Conservation (phyloP, 2,797 vertebrate species). For the Urocyon cinereoargenteus region DNA sequence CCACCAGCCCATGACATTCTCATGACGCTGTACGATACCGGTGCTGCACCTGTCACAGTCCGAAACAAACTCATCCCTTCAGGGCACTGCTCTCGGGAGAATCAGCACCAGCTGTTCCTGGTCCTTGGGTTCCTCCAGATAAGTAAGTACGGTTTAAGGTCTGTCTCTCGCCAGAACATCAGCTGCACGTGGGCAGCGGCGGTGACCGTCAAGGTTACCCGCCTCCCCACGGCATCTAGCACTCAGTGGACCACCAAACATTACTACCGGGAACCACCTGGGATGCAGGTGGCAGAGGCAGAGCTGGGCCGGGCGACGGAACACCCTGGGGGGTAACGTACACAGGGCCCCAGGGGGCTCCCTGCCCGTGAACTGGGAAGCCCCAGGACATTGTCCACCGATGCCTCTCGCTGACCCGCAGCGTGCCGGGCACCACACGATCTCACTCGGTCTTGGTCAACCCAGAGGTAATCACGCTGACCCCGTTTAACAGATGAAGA, state of each 20-base stretch:
- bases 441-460: neutral
- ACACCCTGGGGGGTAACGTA: accelerated
- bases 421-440: accelerated
- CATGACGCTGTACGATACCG: accelerated
- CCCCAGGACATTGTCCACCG: neutral
- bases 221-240: neutral
- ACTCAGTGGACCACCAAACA: neutral
- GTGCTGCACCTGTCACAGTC: no score
- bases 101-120: neutral
- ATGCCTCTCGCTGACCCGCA: neutral
- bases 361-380: neutral
- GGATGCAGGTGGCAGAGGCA: neutral
- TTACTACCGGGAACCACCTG: neutral
- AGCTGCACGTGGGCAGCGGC: accelerated
- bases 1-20: accelerated
- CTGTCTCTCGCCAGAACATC: no score
- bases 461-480: neutral
- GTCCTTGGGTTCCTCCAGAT: neutral
- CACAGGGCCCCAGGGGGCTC: neutral
- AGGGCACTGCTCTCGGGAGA: neutral
- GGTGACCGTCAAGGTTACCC: neutral
- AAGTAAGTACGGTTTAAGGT: neutral
- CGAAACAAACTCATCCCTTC: neutral
- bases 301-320: neutral
- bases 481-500: neutral